Evolutionary conservation across 2,113 vertebrate genomes (phyloP).

Genomic region (Thermophis baileyi): DNA sequence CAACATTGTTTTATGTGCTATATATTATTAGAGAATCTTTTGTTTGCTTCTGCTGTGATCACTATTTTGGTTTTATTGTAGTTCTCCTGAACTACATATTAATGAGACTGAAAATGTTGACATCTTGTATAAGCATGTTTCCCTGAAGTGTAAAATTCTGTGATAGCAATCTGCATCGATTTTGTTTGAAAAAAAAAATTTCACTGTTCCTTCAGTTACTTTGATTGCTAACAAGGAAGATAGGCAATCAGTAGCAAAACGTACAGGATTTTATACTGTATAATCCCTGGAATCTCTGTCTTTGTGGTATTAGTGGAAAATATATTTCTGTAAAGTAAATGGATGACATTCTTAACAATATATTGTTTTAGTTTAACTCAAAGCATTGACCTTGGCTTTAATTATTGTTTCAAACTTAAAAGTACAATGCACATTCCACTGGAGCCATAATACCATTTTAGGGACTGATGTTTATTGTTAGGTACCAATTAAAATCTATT

Average conservation of each 20-base stretch:
- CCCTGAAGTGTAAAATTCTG: slow-evolving; percentile 10
- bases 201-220: background rate
- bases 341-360: background rate
- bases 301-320: background rate
- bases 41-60: background rate
- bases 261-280: background rate
- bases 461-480: background rate
- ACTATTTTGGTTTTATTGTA: background rate
- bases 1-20: background rate
- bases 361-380: background rate
- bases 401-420: background rate
- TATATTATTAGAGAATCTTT: background rate
- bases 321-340: background rate
- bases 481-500: background rate
- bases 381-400: background rate
- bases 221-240: background rate
- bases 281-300: background rate
- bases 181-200: background rate
- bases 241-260: background rate
- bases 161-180: slow-evolving; percentile 15
- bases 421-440: background rate
- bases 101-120: slow-evolving; percentile 49
- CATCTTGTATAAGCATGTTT: slow-evolving; percentile 17
- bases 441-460: background rate
- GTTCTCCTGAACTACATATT: slow-evolving; percentile 26